phyloP scores from a whole-genome alignment of 2,797 vertebrate genomes.

The Mormyrops boulengeri region DNA sequence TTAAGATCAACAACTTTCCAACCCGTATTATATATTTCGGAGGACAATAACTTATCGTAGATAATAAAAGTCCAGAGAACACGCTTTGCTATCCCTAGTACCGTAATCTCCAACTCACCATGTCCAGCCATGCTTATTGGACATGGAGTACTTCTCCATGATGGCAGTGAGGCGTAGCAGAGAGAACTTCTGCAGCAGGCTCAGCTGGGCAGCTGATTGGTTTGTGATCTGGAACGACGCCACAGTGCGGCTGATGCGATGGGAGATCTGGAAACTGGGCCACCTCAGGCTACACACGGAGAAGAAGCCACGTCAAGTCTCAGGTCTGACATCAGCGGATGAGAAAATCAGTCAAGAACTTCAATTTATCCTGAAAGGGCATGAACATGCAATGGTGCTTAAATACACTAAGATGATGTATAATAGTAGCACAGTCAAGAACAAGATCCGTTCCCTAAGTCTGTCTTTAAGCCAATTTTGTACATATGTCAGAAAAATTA shows the following conservation, averaged over 20 bases:
- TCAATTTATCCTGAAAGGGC: not conserved
- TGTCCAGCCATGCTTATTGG: conserved; percentile 95
- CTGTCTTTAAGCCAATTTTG: not conserved
- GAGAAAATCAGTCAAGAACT: not conserved
- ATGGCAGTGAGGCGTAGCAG: conserved; percentile 89
- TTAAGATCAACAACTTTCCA: not conserved
- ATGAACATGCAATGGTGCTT: not conserved
- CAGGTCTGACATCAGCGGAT: not conserved
- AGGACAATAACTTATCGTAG: not conserved
- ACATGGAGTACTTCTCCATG: conserved; percentile 95
- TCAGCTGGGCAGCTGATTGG: conserved; percentile 88
- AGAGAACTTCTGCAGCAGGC: conserved; percentile 89
- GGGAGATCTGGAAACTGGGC: conserved; percentile 93
- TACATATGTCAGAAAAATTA: not conserved
- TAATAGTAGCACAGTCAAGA: not conserved
- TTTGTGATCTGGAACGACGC: conserved; percentile 84
- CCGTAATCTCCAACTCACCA: conserved; percentile 65
- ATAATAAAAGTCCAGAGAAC: not conserved
- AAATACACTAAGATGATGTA: not conserved
- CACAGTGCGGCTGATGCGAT: conserved; percentile 72
- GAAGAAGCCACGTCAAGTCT: not conserved
- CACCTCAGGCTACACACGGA: conserved; percentile 74
- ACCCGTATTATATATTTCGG: not conserved
- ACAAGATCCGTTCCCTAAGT: not conserved
- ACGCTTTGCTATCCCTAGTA: not conserved